Evolutionary conservation across 1,140 invertebrate genomes (phyloP).

Genomic region (Drosophila elegans): DNA sequence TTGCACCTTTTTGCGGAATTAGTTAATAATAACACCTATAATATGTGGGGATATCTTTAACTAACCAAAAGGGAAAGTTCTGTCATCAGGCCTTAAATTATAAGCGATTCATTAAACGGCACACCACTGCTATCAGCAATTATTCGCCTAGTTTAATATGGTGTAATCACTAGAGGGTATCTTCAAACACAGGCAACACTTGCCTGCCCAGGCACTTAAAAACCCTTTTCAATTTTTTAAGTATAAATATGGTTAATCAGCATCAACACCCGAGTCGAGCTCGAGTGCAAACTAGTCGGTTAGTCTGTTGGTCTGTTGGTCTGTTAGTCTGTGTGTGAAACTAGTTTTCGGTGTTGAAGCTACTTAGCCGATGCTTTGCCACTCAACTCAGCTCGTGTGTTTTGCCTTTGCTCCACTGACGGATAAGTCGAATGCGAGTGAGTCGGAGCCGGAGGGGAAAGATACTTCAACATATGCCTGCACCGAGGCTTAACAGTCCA

Average conservation of each 20-base stretch:
- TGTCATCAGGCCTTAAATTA: constrained; percentile 9
- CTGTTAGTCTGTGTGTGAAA: constrained; percentile 37
- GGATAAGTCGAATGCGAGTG: constrained; percentile 16
- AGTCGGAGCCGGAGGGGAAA: constrained; percentile 27
- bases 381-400: constrained; percentile 27
- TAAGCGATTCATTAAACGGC: constrained; percentile 13
- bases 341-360: constrained; percentile 47
- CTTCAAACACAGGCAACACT: constrained; percentile 34
- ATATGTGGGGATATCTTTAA: not conserved
- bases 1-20: constrained; percentile 12
- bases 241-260: constrained; percentile 51
- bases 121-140: constrained; percentile 3
- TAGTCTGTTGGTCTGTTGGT: too few relatives aligned
- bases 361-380: constrained; percentile 33
- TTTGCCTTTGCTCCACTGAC: constrained; percentile 40
- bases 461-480: constrained; percentile 41
- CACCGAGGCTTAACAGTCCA: constrained; percentile 26
- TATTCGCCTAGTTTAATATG: constrained; percentile 18
- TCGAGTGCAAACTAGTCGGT: constrained; percentile 40
- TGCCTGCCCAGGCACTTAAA: constrained; percentile 28
- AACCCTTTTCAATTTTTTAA: constrained; percentile 52
- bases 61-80: not conserved
- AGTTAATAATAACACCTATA: not conserved
- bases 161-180: constrained; percentile 36
- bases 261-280: constrained; percentile 41